Evolutionary conservation across 2,113 vertebrate species (phyloP), one percentile per base, ranked within the genome.

Genomic region (Deroptyus accipitrinus): DNA sequence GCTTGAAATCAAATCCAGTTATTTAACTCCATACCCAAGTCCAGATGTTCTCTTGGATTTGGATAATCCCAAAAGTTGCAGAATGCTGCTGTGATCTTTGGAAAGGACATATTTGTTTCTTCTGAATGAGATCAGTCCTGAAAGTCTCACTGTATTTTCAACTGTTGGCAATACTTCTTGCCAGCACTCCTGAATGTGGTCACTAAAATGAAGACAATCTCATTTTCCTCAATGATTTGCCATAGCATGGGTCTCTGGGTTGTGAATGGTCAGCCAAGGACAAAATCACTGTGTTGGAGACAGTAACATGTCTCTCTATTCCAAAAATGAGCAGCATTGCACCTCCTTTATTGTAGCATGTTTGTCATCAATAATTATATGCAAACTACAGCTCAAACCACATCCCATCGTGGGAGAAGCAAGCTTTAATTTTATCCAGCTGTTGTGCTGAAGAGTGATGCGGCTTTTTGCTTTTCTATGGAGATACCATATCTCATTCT

Each of bases 31-130:
- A 15, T 83, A 64, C 39, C 35, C 54, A 48, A 67, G n/a, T 54
- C 95, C 95, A 94, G 92, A 94, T 94, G 90, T 95, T 92, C 44
- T 92, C 61, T 92, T 96, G 90, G 86, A 90, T 86, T 61, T 78
- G 46, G 13, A 15, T 92, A 62, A 91, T 96, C 57, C 66, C 86
- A 86, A 27, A 89, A 8, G 80, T n/a, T 92, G 66, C 18, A 86
- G 83, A 92, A 62, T 3, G 3, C 46, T 88, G 64, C 76, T 90
- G 55, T 57, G 35, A 75, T 84, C 46, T 90, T 88, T 88, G 77
- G 57, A 77, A 85, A 90, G 88, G 25, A 55, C 2, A 3, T 12
- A 6, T 42, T 78, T 89, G 62, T 83, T 82, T 86, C 37, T 81
- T 78, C 41, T 48, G 62, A 72, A 57, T 79, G 77, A 90, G 83